Conservation (phyloP, 2,113 vertebrate genomes). For the Notiomystis cincta region DNA sequence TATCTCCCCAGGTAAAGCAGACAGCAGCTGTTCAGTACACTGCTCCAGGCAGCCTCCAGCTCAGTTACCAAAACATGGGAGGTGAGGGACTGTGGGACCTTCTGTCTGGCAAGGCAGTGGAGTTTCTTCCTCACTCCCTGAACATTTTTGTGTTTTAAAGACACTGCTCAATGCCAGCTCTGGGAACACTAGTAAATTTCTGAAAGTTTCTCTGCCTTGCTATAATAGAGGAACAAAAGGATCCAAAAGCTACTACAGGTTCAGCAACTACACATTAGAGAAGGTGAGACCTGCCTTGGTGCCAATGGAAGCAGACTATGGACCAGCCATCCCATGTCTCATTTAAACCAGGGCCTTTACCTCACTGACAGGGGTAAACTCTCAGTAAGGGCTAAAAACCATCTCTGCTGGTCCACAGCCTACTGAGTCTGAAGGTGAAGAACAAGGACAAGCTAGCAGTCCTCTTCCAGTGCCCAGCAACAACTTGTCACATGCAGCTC, state of each 20-base stretch:
- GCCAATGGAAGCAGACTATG: neutral
- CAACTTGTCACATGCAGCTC: neutral
- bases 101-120: neutral
- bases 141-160: neutral
- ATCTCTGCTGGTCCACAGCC: neutral
- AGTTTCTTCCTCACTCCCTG: neutral
- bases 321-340: neutral
- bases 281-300: fast-evolving
- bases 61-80: neutral
- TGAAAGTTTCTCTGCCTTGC: neutral
- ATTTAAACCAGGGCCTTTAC: neutral
- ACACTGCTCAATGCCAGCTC: neutral
- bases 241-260: neutral
- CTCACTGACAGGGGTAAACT: neutral
- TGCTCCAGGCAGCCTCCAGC: neutral
- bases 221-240: neutral
- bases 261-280: neutral
- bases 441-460: neutral
- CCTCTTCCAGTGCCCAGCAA: neutral
- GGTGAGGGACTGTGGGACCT: neutral
- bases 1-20: neutral
- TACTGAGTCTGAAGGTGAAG: neutral
- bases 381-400: neutral
- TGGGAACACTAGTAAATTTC: neutral
- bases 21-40: neutral